These are phyloP conservation scores for Xiphophorus hellerii DNA, from an alignment of 2,113 vertebrate genomes.

Conservation along the genomic window DNA sequence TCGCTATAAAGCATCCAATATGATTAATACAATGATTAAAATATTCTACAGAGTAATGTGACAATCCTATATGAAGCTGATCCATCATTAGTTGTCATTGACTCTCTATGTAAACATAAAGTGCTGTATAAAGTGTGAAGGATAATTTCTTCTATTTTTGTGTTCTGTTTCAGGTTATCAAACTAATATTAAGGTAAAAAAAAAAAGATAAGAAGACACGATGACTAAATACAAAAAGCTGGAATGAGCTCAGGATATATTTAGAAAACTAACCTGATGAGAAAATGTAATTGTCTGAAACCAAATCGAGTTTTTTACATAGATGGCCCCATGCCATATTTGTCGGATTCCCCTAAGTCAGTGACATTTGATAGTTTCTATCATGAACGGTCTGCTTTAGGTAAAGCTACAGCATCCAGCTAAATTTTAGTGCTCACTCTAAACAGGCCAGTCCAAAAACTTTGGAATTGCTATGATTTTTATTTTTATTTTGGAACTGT, in stretches of 20 bases:
- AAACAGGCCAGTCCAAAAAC: background rate
- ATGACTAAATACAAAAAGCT: background rate
- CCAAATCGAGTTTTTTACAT: background rate
- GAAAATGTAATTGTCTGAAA: background rate
- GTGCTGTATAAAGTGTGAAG: too few species aligned
- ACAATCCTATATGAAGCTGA: too few species aligned
- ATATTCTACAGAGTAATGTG: too few species aligned
- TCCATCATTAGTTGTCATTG: too few species aligned
- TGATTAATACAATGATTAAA: too few species aligned
- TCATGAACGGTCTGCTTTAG: too few species aligned
- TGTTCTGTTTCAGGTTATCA: too few species aligned
- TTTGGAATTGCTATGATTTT: background rate
- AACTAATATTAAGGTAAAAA: too few species aligned
- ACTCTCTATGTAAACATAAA: too few species aligned
- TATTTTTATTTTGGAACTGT: background rate
- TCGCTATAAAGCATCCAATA: too few species aligned
- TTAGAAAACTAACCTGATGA: background rate
- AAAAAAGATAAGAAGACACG: background rate
- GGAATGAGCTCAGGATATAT: background rate
- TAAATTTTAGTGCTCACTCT: background rate
- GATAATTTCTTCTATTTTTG: too few species aligned
- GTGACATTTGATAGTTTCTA: background rate
- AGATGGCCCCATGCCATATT: background rate
- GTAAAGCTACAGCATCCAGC: too few species aligned
- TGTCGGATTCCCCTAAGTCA: background rate